These are phyloP conservation scores for Asteroscopus sphinx DNA, from an alignment of 2,888 invertebrate species.

Conservation along the genomic window DNA sequence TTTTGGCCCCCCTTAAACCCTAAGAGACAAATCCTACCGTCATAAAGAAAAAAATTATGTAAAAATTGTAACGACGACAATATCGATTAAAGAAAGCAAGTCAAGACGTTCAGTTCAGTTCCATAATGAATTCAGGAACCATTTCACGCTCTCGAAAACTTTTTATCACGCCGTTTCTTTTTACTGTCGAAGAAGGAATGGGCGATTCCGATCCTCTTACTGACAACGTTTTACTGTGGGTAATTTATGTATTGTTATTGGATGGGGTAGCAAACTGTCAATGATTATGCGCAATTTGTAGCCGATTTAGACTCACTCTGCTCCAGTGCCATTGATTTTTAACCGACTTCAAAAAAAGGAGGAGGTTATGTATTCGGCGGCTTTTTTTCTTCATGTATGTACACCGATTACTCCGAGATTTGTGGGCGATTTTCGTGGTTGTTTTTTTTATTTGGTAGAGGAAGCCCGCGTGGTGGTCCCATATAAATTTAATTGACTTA, in stretches of 20 bases:
- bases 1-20: too few relatives aligned
- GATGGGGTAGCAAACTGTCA: slow-evolving; percentile 35
- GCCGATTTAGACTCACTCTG: slow-evolving; percentile 33
- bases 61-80: slow-evolving; percentile 33
- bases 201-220: slow-evolving; percentile 44
- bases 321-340: slow-evolving; percentile 21
- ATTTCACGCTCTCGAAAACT: slow-evolving; percentile 56
- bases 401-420: too few relatives aligned
- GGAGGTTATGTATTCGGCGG: too few relatives aligned
- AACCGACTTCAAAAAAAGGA: too few relatives aligned
- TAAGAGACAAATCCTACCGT: slow-evolving; percentile 5
- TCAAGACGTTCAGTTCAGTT: slow-evolving; percentile 48
- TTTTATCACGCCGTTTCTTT: slow-evolving; percentile 56
- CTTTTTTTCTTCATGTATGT: too few relatives aligned
- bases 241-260: slow-evolving; percentile 53
- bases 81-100: slow-evolving; percentile 52
- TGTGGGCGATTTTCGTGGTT: too few relatives aligned
- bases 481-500: too few relatives aligned
- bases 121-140: slow-evolving; percentile 55
- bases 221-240: slow-evolving; percentile 49
- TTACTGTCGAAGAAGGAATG: slow-evolving; percentile 48
- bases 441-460: too few relatives aligned
- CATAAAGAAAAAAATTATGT: slow-evolving; percentile 29
- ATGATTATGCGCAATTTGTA: slow-evolving; percentile 46
- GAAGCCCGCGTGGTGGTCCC: too few relatives aligned